Conservation (phyloP, 2,113 vertebrate genomes). For the Dipodomys spectabilis region DNA sequence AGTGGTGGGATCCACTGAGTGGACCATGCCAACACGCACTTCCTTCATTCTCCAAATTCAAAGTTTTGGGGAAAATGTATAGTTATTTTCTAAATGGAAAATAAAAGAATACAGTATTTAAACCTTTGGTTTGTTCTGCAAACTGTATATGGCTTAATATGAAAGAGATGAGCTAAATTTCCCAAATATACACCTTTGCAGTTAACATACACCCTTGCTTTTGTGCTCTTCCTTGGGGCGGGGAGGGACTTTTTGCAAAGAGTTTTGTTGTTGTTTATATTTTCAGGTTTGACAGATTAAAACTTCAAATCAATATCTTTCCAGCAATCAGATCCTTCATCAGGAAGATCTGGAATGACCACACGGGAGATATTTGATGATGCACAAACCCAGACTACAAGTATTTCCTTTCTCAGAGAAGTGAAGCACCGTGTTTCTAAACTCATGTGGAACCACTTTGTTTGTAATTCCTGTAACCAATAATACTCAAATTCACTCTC, state of each 20-base stretch:
- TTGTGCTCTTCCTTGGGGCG: neutral
- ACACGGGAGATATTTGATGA: neutral
- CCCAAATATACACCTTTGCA: neutral
- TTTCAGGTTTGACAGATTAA: slow-evolving; percentile 24
- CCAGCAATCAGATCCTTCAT: neutral
- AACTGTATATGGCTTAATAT: neutral
- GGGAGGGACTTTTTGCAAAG: neutral
- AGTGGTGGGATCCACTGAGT: neutral
- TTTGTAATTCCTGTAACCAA: slow-evolving; percentile 31
- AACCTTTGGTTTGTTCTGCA: neutral
- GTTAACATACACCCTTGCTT: neutral
- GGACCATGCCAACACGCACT: neutral
- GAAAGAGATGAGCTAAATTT: neutral
- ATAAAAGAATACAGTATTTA: neutral
- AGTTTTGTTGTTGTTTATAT: neutral
- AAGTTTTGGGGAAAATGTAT: slow-evolving; percentile 21
- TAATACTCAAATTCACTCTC: slow-evolving; percentile 58
- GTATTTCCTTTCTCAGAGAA: neutral
- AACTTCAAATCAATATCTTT: neutral
- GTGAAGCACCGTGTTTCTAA: neutral
- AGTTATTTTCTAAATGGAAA: neutral
- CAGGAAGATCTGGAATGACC: neutral
- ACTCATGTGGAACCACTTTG: slow-evolving; percentile 18
- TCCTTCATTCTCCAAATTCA: neutral
- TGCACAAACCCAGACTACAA: neutral